These are phyloP conservation scores for Phrynocephalus guinanensis DNA, from an alignment of 2,797 vertebrate genomes.

Conservation along the genomic window DNA sequence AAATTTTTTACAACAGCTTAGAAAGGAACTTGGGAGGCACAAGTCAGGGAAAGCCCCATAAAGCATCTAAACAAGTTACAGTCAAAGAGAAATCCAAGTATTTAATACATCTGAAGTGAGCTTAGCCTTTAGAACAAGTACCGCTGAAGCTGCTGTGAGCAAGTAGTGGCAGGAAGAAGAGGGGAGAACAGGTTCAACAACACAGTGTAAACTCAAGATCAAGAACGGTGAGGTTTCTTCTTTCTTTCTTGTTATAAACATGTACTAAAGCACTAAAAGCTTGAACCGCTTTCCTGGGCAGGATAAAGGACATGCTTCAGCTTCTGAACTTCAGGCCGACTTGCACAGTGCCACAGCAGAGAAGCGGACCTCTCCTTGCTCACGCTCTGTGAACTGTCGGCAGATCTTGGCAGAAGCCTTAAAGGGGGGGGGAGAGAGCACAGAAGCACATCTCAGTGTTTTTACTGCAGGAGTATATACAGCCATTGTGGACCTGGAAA, in stretches of 20 bases:
- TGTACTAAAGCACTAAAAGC: conserved; percentile 66
- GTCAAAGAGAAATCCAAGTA: conserved; percentile 52
- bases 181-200: conserved; percentile 39
- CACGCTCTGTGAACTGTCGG: conserved; percentile 89
- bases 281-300: conserved; percentile 60
- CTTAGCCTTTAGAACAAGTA: conserved; percentile 59
- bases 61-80: conserved; percentile 70
- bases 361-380: conserved; percentile 93
- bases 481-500: neutral
- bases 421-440: neutral
- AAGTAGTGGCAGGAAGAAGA: conserved; percentile 58
- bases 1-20: conserved; percentile 71
- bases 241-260: conserved; percentile 51
- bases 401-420: conserved; percentile 94
- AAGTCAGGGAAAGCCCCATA: conserved; percentile 71
- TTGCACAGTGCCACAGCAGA: conserved; percentile 93
- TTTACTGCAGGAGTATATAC: neutral
- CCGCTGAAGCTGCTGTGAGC: conserved; percentile 59
- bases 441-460: neutral
- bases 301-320: conserved; percentile 48
- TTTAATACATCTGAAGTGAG: conserved; percentile 55
- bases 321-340: conserved; percentile 70
- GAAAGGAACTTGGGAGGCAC: conserved; percentile 65
- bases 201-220: conserved; percentile 54
- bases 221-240: conserved; percentile 46